Conservation (phyloP, 2,113 vertebrate genomes). For the Cygnus buccinator region DNA sequence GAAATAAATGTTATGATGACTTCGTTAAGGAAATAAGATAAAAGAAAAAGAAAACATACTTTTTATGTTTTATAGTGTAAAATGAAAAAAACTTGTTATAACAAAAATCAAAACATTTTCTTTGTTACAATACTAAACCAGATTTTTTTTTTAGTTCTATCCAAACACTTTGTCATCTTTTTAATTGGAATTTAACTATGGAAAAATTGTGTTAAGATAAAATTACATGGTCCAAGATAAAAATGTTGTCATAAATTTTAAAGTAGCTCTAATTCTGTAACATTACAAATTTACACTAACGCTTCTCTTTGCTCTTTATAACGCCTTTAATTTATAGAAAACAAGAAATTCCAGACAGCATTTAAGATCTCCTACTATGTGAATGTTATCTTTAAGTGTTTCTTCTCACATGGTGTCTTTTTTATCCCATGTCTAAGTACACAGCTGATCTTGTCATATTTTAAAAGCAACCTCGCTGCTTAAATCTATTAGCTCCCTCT, state of each 20-base stretch:
- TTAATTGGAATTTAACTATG: not conserved
- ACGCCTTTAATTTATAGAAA: not conserved
- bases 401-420: not conserved
- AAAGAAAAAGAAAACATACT: not conserved
- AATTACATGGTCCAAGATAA: not conserved
- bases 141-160: not conserved
- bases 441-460: not conserved
- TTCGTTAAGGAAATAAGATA: not conserved
- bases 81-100: not conserved
- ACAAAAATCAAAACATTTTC: not conserved
- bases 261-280: not conserved
- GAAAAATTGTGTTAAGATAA: not conserved
- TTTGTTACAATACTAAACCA: not conserved
- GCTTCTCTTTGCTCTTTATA: not conserved
- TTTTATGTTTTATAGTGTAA: not conserved
- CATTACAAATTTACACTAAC: not conserved
- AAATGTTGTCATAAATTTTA: not conserved
- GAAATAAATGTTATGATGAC: not conserved
- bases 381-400: not conserved
- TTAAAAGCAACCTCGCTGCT: not conserved
- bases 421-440: not conserved
- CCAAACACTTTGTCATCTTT: not conserved
- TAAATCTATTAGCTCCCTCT: not conserved
- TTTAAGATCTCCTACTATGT: not conserved
- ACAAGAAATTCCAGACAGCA: not conserved